phyloP scores from a whole-genome alignment of 2,113 vertebrate species.

The Chamaea fasciata region DNA sequence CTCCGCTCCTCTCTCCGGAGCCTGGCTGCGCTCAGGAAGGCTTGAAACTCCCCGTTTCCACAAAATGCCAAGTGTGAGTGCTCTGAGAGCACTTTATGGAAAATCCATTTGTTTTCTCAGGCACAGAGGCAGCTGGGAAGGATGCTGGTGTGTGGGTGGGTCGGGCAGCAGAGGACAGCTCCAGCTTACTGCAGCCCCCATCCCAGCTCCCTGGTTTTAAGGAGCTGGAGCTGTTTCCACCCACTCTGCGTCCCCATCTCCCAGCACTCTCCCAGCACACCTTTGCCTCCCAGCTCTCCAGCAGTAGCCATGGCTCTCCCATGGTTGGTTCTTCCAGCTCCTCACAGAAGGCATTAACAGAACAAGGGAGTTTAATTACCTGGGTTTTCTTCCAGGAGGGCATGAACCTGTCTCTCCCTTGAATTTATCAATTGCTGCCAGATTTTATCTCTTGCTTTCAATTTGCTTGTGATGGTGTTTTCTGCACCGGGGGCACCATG shows the following conservation, averaged over 20 bases:
- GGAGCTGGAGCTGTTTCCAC: not conserved
- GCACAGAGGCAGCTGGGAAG: not conserved
- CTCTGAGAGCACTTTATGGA: not conserved
- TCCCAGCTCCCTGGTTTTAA: not conserved
- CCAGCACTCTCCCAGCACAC: not conserved
- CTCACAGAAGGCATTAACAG: not conserved
- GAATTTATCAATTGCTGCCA: slow-evolving; percentile 21
- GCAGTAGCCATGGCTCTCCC: not conserved
- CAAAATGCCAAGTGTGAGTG: not conserved
- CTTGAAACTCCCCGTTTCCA: not conserved
- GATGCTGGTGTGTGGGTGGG: not conserved
- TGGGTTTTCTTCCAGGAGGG: slow-evolving; percentile 19
- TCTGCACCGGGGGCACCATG: not conserved
- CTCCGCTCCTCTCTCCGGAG: not conserved
- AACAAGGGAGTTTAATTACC: slow-evolving; percentile 41
- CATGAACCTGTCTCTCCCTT: slow-evolving; percentile 16
- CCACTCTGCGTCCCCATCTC: not conserved
- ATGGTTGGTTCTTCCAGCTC: not conserved
- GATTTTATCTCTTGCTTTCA: slow-evolving; percentile 32
- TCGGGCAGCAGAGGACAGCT: not conserved
- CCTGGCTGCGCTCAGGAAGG: not conserved
- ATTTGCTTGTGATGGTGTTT: not conserved
- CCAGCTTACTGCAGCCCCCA: not conserved
- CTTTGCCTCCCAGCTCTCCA: not conserved
- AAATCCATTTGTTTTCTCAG: not conserved